A percentile compares a stretch with the other conserved stretches of the same genome.
These are phyloP conservation scores for Synergus umbraculus DNA, from an alignment of 2,888 invertebrate genomes.

Conservation along the genomic window DNA sequence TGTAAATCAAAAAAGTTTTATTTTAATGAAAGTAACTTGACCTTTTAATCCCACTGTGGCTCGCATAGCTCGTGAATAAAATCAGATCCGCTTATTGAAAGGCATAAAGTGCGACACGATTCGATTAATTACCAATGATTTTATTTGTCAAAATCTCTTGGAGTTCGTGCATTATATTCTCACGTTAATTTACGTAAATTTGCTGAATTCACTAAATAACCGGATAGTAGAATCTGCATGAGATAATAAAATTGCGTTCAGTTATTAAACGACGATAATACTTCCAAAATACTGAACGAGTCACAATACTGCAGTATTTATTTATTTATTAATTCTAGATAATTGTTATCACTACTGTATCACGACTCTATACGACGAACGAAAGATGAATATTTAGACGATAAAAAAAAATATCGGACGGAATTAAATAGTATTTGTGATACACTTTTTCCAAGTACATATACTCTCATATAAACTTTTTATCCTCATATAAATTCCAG, in stretches of 20 bases:
- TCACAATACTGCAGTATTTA: neutral
- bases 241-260: conserved; percentile 49
- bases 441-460: neutral
- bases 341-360: no score
- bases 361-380: no score
- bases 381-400: neutral
- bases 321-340: neutral
- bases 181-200: conserved; percentile 53
- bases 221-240: conserved; percentile 44
- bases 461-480: neutral
- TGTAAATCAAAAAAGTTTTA: no score
- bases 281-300: conserved; percentile 42
- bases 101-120: conserved; percentile 35
- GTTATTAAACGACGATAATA: conserved; percentile 55
- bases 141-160: conserved; percentile 42
- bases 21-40: neutral
- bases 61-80: neutral
- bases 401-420: neutral
- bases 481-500: neutral
- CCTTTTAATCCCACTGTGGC: neutral
- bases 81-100: conserved; percentile 33
- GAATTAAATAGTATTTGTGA: neutral
- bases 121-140: conserved; percentile 49
- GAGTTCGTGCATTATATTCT: conserved; percentile 36
- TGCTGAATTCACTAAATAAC: conserved; percentile 53